Conservation (phyloP, 2,797 vertebrate species). For the Lemur catta region DNA sequence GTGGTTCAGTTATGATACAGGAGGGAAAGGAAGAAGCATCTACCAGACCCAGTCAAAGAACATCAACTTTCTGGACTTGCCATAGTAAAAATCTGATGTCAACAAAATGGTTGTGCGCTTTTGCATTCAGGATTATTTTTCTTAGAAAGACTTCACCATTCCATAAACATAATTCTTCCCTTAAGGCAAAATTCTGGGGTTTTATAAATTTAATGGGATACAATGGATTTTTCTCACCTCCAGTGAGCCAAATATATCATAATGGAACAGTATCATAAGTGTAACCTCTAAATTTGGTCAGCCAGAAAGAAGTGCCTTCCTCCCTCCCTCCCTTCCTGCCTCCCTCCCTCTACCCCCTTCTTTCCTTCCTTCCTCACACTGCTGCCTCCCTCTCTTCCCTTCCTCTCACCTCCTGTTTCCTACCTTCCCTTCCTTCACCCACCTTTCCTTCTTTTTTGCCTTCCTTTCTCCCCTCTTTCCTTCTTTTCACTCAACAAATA, state of each 20-base stretch:
- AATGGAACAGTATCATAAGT: not conserved
- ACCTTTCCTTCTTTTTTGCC: no score
- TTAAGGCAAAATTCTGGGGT: not conserved
- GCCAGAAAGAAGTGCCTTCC: not conserved
- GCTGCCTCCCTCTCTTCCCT: not conserved
- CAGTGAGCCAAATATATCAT: not conserved
- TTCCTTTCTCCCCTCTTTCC: not conserved
- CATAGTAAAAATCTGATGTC: not conserved
- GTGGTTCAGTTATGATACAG: not conserved
- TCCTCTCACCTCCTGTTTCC: no score
- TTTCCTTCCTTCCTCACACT: no score
- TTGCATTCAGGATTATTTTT: not conserved
- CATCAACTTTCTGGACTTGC: not conserved
- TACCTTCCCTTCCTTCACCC: not conserved
- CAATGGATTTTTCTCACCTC: not conserved
- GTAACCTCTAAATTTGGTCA: not conserved
- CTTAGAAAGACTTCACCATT: not conserved
- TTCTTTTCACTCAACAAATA: not conserved
- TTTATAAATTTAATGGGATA: not conserved
- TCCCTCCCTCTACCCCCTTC: accelerated
- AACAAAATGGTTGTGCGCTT: not conserved
- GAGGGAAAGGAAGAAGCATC: not conserved
- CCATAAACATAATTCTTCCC: not conserved
- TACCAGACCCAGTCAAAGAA: not conserved
- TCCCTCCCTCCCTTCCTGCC: accelerated